Evolutionary conservation across 2,888 invertebrate species (phyloP).

Genomic region (Coleophora flavipennella): DNA sequence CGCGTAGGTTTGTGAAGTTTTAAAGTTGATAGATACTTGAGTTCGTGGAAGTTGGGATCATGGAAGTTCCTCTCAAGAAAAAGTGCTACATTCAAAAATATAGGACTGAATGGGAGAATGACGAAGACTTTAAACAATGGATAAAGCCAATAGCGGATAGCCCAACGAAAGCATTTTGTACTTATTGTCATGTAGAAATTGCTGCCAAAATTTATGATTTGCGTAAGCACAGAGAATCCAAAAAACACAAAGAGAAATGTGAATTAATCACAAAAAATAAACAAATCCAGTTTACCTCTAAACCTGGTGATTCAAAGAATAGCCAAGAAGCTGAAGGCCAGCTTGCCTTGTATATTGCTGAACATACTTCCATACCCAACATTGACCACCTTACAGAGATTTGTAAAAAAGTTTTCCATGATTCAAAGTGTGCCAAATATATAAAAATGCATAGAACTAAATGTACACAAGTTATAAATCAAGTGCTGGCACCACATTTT

Average conservation of each 20-base stretch:
- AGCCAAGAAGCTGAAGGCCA: slow-evolving; percentile 7
- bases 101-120: too few relatives aligned
- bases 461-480: slow-evolving; percentile 14
- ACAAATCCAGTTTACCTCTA: neutral
- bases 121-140: too few relatives aligned
- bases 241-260: slow-evolving; percentile 3
- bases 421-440: slow-evolving; percentile 2
- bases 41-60: too few relatives aligned
- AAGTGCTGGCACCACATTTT: slow-evolving; percentile 15
- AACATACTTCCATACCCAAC: slow-evolving; percentile 8
- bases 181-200: too few relatives aligned
- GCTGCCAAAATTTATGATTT: too few relatives aligned
- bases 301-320: neutral
- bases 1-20: too few relatives aligned
- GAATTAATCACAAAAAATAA: slow-evolving; percentile 1
- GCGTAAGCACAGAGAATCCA: neutral
- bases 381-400: slow-evolving; percentile 12
- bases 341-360: slow-evolving; percentile 8
- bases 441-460: slow-evolving; percentile 14
- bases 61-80: too few relatives aligned
- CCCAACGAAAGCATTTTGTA: too few relatives aligned
- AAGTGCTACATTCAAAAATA: too few relatives aligned
- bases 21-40: too few relatives aligned
- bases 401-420: slow-evolving; percentile 7
- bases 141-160: too few relatives aligned